These are phyloP conservation scores for Ips typographus DNA, from an alignment of 1,140 invertebrate genomes.

Conservation along the genomic window DNA sequence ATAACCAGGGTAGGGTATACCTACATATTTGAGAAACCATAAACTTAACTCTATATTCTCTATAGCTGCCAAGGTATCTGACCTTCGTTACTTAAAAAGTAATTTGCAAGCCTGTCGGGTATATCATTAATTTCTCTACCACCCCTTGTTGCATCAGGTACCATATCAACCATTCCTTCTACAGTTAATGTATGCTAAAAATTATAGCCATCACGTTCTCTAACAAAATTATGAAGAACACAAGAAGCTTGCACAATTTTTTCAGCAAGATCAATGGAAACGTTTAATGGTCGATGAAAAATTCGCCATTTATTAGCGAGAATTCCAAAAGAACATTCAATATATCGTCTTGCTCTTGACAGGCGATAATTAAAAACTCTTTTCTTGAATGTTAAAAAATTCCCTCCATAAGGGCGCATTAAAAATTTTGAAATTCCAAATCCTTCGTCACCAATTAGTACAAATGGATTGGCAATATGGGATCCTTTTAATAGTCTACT, in stretches of 20 bases:
- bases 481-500: slow-evolving; percentile 35
- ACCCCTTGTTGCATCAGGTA: too few relatives aligned
- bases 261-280: slow-evolving; percentile 40
- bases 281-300: slow-evolving; percentile 49
- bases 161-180: background rate
- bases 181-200: slow-evolving; percentile 44
- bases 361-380: slow-evolving; percentile 55
- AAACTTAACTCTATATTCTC: too few relatives aligned
- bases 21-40: too few relatives aligned
- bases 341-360: slow-evolving; percentile 47
- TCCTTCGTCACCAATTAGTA: slow-evolving; percentile 48
- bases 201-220: slow-evolving; percentile 45
- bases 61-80: too few relatives aligned
- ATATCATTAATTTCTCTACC: too few relatives aligned
- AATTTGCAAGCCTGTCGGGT: too few relatives aligned
- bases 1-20: too few relatives aligned
- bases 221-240: slow-evolving; percentile 51
- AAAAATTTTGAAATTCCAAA: slow-evolving; percentile 48
- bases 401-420: slow-evolving; percentile 51
- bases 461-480: slow-evolving; percentile 35
- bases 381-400: slow-evolving; percentile 43
- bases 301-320: slow-evolving; percentile 50
- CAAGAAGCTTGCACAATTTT: slow-evolving; percentile 48
- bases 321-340: slow-evolving; percentile 53
- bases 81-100: too few relatives aligned